Evolutionary conservation across 2,888 invertebrate species (phyloP).

Genomic region (Galerucella nymphaeae): DNA sequence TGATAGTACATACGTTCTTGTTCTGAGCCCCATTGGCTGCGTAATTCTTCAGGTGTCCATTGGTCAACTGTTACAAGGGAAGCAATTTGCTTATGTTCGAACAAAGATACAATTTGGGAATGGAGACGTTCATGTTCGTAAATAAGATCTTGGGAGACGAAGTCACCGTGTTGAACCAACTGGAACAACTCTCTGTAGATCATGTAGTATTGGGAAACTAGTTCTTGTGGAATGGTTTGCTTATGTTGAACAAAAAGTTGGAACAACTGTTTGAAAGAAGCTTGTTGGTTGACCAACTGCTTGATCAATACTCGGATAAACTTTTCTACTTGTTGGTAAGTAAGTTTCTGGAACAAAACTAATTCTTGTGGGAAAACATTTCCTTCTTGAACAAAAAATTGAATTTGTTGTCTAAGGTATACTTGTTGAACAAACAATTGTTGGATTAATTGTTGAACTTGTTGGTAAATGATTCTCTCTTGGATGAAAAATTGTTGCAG

Average conservation of each 20-base stretch:
- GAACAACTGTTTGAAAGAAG: neutral
- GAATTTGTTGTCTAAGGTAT: constrained; percentile 4
- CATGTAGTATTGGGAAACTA: neutral
- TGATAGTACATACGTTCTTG: neutral
- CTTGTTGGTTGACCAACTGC: constrained; percentile 1
- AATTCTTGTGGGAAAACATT: neutral
- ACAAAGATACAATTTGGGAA: neutral
- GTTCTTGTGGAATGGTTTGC: constrained; percentile 7
- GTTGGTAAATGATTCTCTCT: neutral
- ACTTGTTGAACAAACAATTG: constrained; percentile 3
- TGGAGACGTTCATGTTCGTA: constrained; percentile 1
- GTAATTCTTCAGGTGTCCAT: neutral
- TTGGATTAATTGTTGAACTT: constrained; percentile 11
- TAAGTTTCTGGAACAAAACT: constrained; percentile 4
- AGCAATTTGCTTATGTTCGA: neutral
- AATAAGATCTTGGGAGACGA: constrained; percentile 1
- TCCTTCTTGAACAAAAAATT: constrained; percentile 3
- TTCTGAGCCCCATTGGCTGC: neutral
- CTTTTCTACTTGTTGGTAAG: constrained; percentile 8
- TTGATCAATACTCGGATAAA: neutral
- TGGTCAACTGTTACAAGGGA: neutral
- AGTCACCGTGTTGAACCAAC: neutral
- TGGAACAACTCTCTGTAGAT: neutral
- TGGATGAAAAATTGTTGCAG: neutral
- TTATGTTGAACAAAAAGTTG: neutral